Conservation (phyloP, 2,797 vertebrate genomes). For the Naso thynnoides region DNA sequence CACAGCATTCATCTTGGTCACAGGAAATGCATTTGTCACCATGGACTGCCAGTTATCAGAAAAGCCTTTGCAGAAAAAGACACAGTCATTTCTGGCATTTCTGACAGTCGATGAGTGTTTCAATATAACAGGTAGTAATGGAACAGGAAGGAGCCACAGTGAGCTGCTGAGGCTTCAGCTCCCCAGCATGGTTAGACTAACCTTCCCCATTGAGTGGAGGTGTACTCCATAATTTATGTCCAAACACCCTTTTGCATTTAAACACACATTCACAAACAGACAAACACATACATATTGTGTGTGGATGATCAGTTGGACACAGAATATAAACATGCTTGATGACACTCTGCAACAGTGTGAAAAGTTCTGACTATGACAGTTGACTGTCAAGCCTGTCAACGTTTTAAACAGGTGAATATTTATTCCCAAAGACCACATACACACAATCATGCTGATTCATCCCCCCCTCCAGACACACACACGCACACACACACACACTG, state of each 20-base stretch:
- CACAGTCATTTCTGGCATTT: background rate
- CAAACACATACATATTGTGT: background rate
- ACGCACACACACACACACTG: background rate
- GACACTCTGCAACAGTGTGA: background rate
- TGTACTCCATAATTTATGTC: constrained; percentile 8
- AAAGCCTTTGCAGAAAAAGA: background rate
- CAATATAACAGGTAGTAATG: background rate
- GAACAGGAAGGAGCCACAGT: constrained; percentile 10
- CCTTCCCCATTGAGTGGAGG: background rate
- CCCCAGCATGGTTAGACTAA: constrained; percentile 2
- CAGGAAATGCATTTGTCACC: background rate
- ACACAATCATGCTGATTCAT: constrained; percentile 13
- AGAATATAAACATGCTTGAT: background rate
- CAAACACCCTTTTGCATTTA: constrained; percentile 1
- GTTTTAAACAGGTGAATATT: constrained; percentile 15
- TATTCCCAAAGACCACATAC: background rate
- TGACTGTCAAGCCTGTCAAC: background rate
- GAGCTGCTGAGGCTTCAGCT: constrained; percentile 12
- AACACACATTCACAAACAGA: background rate
- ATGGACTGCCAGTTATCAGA: background rate
- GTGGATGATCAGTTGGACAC: rapidly evolving
- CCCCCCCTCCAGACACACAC: background rate
- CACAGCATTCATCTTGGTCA: background rate
- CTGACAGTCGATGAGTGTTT: background rate
- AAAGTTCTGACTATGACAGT: background rate